These are phyloP conservation scores for Bembecia ichneumoniformis DNA, from an alignment of 2,888 invertebrate species.

Conservation along the genomic window DNA sequence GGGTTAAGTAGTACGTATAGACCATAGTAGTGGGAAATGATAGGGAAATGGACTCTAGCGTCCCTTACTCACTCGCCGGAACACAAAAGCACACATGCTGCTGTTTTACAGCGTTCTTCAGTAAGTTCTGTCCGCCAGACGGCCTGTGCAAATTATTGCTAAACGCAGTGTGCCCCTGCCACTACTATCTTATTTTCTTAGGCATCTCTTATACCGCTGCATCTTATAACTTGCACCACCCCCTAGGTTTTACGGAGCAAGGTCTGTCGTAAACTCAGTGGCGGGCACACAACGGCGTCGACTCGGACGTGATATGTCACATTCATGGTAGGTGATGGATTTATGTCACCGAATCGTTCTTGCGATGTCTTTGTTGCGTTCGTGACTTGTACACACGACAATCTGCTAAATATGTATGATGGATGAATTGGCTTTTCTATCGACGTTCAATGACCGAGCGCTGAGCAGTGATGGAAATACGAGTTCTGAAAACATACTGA, in stretches of 20 bases:
- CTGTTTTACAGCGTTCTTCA: no score
- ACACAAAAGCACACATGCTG: no score
- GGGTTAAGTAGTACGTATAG: no score
- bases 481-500: no score
- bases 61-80: no score
- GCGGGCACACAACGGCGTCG: slow-evolving; percentile 31
- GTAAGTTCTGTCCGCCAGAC: no score
- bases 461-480: neutral
- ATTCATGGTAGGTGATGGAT: slow-evolving; percentile 48
- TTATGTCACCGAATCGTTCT: slow-evolving; percentile 23
- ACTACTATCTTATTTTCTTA: neutral
- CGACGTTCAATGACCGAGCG: neutral
- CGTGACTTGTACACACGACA: neutral
- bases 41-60: no score
- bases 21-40: no score
- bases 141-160: no score
- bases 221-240: slow-evolving; percentile 17
- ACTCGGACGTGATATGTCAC: slow-evolving; percentile 53
- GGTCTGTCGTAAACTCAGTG: slow-evolving; percentile 49
- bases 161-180: no score
- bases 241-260: slow-evolving; percentile 40
- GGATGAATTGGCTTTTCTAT: neutral
- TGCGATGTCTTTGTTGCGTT: neutral
- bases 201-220: neutral
- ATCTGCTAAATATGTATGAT: neutral